Evolutionary conservation across 2,888 invertebrate species (phyloP).

Genomic region (Gonocerus acuteangulatus): DNA sequence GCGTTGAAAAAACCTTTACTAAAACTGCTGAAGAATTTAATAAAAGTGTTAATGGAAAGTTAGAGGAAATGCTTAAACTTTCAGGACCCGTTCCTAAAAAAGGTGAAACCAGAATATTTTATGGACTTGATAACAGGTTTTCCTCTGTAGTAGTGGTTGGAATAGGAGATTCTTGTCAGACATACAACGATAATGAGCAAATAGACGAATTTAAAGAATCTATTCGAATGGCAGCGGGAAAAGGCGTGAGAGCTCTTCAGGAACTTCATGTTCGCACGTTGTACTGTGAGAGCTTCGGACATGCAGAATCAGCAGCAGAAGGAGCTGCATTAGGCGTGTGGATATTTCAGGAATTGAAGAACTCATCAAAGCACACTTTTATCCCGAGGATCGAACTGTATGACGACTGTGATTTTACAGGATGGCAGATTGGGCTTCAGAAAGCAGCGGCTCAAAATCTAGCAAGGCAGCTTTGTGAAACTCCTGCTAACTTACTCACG

Average conservation of each 20-base stretch:
- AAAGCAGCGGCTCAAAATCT: no score
- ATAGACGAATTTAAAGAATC: constrained; percentile 68
- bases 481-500: no score
- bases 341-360: constrained; percentile 62
- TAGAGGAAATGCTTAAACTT: constrained; percentile 31
- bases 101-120: constrained; percentile 55
- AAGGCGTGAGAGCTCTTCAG: constrained; percentile 53
- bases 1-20: constrained; percentile 31
- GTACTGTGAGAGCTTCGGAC: constrained; percentile 64
- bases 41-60: constrained; percentile 30
- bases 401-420: no score
- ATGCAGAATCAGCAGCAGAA: constrained; percentile 72
- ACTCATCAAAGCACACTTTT: no score
- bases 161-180: constrained; percentile 59
- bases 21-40: constrained; percentile 34
- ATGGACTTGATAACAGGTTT: constrained; percentile 56
- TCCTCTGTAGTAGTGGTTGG: constrained; percentile 64
- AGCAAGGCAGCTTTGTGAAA: no score
- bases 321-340: constrained; percentile 62
- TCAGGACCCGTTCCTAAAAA: constrained; percentile 48
- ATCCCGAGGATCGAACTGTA: no score
- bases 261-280: constrained; percentile 51
- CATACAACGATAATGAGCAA: constrained; percentile 60
- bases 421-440: no score
- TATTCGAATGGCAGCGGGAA: constrained; percentile 60